Percentiles rank a stretch among this genome's conserved stretches.
phyloP scores from a whole-genome alignment of 2,888 invertebrate genomes.

The Drosophila paucipuncta region DNA sequence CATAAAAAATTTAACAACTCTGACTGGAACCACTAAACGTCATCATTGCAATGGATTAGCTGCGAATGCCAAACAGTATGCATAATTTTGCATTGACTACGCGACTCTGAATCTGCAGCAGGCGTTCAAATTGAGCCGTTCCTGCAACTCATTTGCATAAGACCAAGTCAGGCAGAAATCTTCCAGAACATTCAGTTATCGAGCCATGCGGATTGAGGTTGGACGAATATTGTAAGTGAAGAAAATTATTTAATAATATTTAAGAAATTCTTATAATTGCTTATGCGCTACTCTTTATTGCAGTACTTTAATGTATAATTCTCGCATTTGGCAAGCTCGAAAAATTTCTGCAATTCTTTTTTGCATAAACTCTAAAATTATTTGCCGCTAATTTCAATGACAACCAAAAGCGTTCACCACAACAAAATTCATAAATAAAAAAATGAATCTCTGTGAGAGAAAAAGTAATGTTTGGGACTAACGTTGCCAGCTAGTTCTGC shows the following conservation, averaged over 20 bases:
- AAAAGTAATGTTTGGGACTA: constrained; percentile 17
- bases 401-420: constrained; percentile 13
- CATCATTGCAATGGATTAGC: constrained; percentile 76
- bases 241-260: neutral
- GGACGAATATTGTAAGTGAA: neutral
- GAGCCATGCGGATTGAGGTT: neutral
- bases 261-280: neutral
- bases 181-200: neutral
- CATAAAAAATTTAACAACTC: constrained; percentile 77
- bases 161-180: constrained; percentile 8
- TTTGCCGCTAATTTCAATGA: constrained; percentile 46
- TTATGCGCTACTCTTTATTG: neutral
- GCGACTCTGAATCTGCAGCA: constrained; percentile 53
- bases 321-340: constrained; percentile 3
- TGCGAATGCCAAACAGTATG: constrained; percentile 51
- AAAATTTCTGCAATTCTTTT: constrained; percentile 35
- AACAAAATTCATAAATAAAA: neutral
- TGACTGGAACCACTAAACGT: constrained; percentile 67
- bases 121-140: constrained; percentile 50
- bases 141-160: constrained; percentile 68
- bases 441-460: constrained; percentile 4
- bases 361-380: constrained; percentile 37
- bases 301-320: neutral
- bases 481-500: constrained; percentile 37
- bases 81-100: constrained; percentile 39